Base-by-base conservation (phyloP, 2,113 vertebrate genomes). In the Pelodiscus sinensis region DNA sequence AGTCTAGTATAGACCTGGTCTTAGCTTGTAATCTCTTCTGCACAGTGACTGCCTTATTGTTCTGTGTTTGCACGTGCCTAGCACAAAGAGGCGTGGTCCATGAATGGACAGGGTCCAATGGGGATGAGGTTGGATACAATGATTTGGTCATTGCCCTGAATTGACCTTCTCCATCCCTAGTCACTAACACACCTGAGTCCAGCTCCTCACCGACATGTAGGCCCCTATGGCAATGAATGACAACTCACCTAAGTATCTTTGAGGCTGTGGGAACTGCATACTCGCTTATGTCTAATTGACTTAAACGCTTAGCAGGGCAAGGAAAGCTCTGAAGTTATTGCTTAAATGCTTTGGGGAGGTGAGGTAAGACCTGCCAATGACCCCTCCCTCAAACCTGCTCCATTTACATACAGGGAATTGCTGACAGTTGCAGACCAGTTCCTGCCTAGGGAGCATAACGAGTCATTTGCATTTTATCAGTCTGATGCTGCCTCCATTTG, bases 251-350 rank as follows among this genome's bases (percentile, higher is more conserved):
- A 89, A 78, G 86, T 60, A 56, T 6, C 44, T 90, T 8, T 38
- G 65, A 57, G 24, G 21, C 31, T 87, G 51, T 81, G 25, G 4
- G 21, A 11, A 19, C 86, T 29, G 86, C 90, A 92, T 54, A 86
- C 12, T 87, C 58, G 6, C 60, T 16, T 86, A 9, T 0, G 0
- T 58, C 82, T 75, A 58, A 57, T 82, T 90, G 31, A 29, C 89
- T 92, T 62, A 90, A 79, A 38, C 81, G 25, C 25, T 93, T 9
- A 92, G 54, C 44, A 93, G 89, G 85, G 88, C 85, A 90, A 44
- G 6, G 56, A 87, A 54, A 54, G 84, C 15, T 81, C 55, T 44
- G 80, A 81, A 79, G 89, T 31, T 18, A 9, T 58, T 58, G 57
- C 55, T 44, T 85, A 81, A 84, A 27, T 27, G 11, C 25, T 27